phyloP scores from a whole-genome alignment of 2,797 vertebrate species.

The Lophura swinhoii region DNA sequence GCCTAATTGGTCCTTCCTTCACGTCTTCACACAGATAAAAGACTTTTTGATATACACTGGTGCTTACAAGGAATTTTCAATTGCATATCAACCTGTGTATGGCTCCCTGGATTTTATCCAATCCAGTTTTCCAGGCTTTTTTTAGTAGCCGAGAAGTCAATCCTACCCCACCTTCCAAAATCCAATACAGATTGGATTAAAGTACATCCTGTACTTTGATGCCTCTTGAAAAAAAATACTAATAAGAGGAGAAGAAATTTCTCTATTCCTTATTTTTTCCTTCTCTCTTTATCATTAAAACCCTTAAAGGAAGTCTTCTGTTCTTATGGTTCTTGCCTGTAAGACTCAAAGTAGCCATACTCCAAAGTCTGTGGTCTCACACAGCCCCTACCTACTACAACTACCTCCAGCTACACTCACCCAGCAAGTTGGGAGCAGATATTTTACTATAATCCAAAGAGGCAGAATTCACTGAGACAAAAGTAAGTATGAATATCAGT shows the following conservation, averaged over 20 bases:
- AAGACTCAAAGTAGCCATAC: background rate
- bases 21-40: background rate
- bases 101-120: background rate
- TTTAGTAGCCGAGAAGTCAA: background rate
- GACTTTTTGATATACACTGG: background rate
- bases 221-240: background rate
- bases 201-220: background rate
- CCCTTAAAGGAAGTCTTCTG: background rate
- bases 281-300: background rate
- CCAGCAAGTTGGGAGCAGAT: background rate
- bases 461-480: background rate
- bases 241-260: background rate
- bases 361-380: fast-evolving
- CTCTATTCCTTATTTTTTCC: background rate
- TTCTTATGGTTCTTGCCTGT: background rate
- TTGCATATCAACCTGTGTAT: background rate
- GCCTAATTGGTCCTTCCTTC: background rate
- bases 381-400: background rate
- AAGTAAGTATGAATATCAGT: background rate
- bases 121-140: background rate
- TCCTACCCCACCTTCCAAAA: background rate
- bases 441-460: background rate
- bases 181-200: background rate
- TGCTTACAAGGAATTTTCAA: background rate
- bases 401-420: background rate